Evolutionary conservation across 2,113 vertebrate species (phyloP).

Genomic region (Casuarius casuarius): DNA sequence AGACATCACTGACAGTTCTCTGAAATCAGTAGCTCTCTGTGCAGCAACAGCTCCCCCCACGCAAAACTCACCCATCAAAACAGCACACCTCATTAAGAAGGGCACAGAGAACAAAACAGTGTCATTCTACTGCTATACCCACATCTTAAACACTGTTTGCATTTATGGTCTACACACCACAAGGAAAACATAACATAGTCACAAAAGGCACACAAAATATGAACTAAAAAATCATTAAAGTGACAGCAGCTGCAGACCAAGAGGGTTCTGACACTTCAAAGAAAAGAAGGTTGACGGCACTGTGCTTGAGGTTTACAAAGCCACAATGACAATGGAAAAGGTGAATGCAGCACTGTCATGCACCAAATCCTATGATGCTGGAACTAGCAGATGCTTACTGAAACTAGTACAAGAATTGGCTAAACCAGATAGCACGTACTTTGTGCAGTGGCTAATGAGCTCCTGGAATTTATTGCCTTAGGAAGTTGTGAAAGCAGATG

Average conservation of each 20-base stretch:
- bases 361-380: background rate
- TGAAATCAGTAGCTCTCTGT: background rate
- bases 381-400: background rate
- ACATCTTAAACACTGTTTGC: background rate
- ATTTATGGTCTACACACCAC: background rate
- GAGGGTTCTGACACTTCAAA: too few relatives aligned
- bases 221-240: background rate
- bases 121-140: background rate
- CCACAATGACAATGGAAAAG: background rate
- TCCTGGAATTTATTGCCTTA: background rate
- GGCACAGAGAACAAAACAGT: background rate
- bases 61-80: background rate
- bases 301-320: background rate
- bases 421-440: background rate
- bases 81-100: rapidly evolving
- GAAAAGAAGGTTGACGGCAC: background rate
- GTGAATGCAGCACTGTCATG: background rate
- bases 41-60: background rate
- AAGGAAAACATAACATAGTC: background rate
- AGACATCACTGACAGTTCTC: background rate
- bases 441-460: background rate
- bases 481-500: background rate
- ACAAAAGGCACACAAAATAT: background rate
- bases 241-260: background rate
- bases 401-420: background rate